Percentiles rank a stretch among this genome's conserved stretches.
Evolutionary conservation across 2,797 vertebrate species (phyloP).

Genomic region (Allochrocebus solatus): DNA sequence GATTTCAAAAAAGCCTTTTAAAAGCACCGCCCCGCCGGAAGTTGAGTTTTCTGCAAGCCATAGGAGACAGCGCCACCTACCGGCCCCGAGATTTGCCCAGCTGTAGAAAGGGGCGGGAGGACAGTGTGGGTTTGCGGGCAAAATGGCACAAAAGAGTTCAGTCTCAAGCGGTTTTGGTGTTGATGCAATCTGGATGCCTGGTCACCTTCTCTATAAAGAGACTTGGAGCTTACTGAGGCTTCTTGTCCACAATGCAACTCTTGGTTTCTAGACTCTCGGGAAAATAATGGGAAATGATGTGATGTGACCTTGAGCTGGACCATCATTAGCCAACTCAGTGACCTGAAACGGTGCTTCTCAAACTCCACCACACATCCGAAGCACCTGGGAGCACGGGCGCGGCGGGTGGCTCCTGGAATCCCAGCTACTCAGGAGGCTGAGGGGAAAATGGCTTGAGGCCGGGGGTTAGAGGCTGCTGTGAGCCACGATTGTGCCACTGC

Average conservation of each 20-base stretch:
- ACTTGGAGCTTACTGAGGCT: not conserved
- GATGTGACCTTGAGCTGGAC: not conserved
- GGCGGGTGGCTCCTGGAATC: not conserved
- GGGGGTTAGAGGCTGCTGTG: too few relatives aligned
- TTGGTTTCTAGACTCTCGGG: not conserved
- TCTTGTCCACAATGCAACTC: not conserved
- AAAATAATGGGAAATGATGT: not conserved
- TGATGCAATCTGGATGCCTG: not conserved
- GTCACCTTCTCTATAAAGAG: not conserved
- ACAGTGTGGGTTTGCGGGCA: not conserved
- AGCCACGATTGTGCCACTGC: not conserved
- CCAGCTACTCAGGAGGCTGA: not conserved
- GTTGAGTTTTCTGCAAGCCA: not conserved
- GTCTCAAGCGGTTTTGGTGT: not conserved
- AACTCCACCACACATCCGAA: accelerated
- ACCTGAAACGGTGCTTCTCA: not conserved
- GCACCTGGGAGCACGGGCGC: accelerated
- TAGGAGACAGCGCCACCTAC: slow-evolving; percentile 60
- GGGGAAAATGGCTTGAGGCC: not conserved
- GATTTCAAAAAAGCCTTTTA: not conserved
- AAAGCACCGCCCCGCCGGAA: accelerated
- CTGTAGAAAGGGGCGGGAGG: accelerated
- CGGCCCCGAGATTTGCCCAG: not conserved
- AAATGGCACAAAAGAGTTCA: not conserved
- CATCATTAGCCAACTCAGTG: not conserved